A percentile compares a stretch with the other conserved stretches of the same genome.
phyloP scores from a whole-genome alignment of 2,797 vertebrate genomes.

The Geotria australis region DNA sequence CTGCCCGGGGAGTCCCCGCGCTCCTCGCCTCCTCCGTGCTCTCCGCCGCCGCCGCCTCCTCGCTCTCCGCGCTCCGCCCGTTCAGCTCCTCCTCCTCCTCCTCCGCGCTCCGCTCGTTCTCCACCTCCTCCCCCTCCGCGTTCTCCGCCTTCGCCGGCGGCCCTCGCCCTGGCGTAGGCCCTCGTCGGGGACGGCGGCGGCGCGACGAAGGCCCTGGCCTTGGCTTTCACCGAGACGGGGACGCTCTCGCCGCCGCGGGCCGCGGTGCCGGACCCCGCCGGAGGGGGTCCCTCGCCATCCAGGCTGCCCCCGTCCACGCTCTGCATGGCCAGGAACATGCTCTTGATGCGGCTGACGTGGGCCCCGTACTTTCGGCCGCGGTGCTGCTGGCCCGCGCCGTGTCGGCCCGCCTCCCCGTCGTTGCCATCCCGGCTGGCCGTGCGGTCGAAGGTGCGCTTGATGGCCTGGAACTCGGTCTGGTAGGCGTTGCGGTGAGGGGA shows the following conservation, averaged over 20 bases:
- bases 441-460: slow-evolving; percentile 81
- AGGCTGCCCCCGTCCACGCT: slow-evolving; percentile 50
- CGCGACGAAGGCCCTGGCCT: not conserved
- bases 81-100: not conserved
- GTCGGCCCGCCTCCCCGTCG: not conserved
- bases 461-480: slow-evolving; percentile 78
- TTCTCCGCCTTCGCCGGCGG: not conserved
- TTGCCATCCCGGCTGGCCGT: not conserved
- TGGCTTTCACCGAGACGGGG: not conserved
- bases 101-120: not conserved
- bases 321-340: slow-evolving; percentile 64
- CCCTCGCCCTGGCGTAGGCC: not conserved
- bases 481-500: slow-evolving; percentile 95
- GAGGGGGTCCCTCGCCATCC: slow-evolving; percentile 7
- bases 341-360: slow-evolving; percentile 94
- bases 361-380: slow-evolving; percentile 74
- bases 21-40: not conserved
- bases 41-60: not conserved
- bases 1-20: not conserved
- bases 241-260: not conserved
- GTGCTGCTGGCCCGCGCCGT: slow-evolving; percentile 4
- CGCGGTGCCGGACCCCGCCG: not conserved
- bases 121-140: not conserved
- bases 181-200: not conserved
- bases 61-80: not conserved